These are phyloP conservation scores for Ommatoiulus sabulosus DNA, from an alignment of 2,888 invertebrate species.

Conservation along the genomic window DNA sequence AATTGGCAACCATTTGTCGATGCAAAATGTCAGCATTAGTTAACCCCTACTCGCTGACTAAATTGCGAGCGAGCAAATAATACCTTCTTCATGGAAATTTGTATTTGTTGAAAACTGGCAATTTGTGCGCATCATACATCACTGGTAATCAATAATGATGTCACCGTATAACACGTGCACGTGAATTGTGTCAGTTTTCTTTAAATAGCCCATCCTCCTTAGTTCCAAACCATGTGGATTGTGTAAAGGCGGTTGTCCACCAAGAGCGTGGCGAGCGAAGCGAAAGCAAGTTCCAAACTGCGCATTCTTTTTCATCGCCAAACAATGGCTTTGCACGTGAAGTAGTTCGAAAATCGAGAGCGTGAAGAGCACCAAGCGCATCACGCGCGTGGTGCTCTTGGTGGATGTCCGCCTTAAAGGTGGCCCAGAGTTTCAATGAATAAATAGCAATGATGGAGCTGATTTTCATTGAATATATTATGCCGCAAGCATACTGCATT, in stretches of 20 bases:
- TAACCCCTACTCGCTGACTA: background rate
- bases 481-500: too few relatives aligned
- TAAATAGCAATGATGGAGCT: too few relatives aligned
- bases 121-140: background rate
- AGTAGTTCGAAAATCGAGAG: too few relatives aligned
- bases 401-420: too few relatives aligned
- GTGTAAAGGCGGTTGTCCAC: background rate
- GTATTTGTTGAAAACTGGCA: conserved; percentile 24
- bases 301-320: too few relatives aligned
- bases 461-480: too few relatives aligned
- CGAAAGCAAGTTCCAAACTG: too few relatives aligned
- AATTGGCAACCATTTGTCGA: conserved; percentile 45
- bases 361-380: too few relatives aligned
- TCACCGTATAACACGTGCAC: background rate
- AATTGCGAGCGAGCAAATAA: background rate
- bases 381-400: too few relatives aligned
- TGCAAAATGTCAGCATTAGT: conserved; percentile 6
- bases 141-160: background rate
- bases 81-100: conserved; percentile 29
- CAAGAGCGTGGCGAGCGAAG: too few relatives aligned
- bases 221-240: background rate
- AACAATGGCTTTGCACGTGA: too few relatives aligned
- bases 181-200: background rate
- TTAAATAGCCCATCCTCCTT: background rate
- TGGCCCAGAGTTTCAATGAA: too few relatives aligned